Evolutionary conservation across 2,797 vertebrate species (phyloP), one percentile per base, ranked within the genome.

Genomic region (Channa striata): DNA sequence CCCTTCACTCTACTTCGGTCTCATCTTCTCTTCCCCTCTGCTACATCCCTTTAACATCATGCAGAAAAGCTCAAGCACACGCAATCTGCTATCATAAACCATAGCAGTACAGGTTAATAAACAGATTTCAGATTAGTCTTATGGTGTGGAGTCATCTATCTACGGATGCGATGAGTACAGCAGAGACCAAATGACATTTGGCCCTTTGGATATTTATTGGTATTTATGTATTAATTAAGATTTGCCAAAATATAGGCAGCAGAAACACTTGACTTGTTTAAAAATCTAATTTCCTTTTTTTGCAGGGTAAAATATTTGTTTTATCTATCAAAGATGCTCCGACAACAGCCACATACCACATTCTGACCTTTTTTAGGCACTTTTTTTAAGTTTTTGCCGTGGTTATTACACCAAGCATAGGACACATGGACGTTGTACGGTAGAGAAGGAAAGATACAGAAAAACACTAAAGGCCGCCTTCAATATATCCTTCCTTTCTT

Each of bases 51-150:
- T 57, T 39, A 60, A 57, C 56, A 50, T 68, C 72, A 72, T 68
- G 66, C 74, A 66, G 61, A 75, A 30, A 78, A 84, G 62, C 81
- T 76, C 43, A 70, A 83, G 85, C 84, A 89, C 82, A 90, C 83
- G 80, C 54, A n/a, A 72, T 57, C 58, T 30, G 9, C 48, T 34
- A 34, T 67, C 44, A 40, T 43, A 76, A 66, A 11, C 53, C 34
- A 53, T 44, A 49, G n/a, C 36, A 9, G 17, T 20, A 23, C 2
- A 0, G 73, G 56, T 79, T 74, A 36, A 80, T 83, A 51, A 72
- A 74, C 63, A 30, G 13, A 59, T 68, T 39, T 50, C 0, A 5
- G 60, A 72, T 74, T 0, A 50, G 20, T 43, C 36, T 30, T 3
- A 3, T 30, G 1, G 14, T 36, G 37, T 61, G 12, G 37, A 39